Evolutionary conservation across 2,113 vertebrate genomes (phyloP).

Genomic region (Microcebus tavaratra): DNA sequence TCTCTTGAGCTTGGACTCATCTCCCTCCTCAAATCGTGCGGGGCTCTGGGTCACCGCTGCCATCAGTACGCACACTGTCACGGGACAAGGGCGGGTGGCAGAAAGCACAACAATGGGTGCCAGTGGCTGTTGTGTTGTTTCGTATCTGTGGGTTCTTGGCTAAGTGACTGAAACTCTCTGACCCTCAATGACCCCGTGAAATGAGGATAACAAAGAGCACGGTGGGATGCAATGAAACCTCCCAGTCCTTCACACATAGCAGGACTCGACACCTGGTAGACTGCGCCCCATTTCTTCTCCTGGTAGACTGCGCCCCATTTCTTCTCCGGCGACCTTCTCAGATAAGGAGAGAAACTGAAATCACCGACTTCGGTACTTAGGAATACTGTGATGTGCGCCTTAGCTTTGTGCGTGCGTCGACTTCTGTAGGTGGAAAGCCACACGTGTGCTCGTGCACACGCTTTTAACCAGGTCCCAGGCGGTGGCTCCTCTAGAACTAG

Average conservation of each 20-base stretch:
- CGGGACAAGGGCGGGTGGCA: not conserved
- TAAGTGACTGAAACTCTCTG: not conserved
- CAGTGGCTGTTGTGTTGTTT: not conserved
- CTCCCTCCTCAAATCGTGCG: not conserved
- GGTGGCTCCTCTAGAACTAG: not conserved
- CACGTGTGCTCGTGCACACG: not conserved
- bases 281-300: not conserved
- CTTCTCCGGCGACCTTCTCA: not conserved
- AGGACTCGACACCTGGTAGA: not conserved
- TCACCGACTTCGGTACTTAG: not conserved
- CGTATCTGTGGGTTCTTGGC: not conserved
- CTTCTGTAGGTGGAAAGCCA: not conserved
- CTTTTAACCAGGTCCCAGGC: not conserved
- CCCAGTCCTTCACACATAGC: not conserved
- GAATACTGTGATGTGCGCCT: no score
- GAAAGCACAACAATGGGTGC: not conserved
- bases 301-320: not conserved
- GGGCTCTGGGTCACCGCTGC: not conserved
- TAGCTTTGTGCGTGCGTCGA: not conserved
- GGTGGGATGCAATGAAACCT: not conserved
- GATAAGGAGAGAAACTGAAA: not conserved
- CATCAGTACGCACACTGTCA: fast-evolving
- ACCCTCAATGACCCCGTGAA: not conserved
- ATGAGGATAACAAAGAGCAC: not conserved
- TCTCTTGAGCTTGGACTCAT: not conserved